phyloP scores from a whole-genome alignment of 2,888 invertebrate species.

The Scaeva pyrastri region DNA sequence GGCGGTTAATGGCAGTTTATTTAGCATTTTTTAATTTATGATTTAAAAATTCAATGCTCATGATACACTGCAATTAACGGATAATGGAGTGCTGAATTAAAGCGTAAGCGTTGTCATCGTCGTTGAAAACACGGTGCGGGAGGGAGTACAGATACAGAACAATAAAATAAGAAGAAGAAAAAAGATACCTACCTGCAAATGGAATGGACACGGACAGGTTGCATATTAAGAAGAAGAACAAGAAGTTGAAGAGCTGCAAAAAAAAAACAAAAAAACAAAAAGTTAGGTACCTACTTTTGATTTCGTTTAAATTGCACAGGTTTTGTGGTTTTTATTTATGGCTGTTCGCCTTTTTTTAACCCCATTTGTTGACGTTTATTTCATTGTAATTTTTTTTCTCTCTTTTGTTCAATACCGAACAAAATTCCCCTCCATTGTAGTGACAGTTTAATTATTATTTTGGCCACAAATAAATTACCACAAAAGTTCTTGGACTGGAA shows the following conservation, averaged over 20 bases:
- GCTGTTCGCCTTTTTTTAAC: conserved; percentile 17
- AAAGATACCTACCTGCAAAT: background rate
- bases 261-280: conserved; percentile 16
- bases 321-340: conserved; percentile 46
- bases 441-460: conserved; percentile 72
- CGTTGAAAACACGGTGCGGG: background rate
- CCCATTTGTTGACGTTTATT: conserved; percentile 16
- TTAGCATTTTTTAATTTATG: conserved; percentile 69
- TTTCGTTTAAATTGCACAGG: conserved; percentile 65
- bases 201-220: conserved; percentile 6
- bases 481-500: conserved; percentile 38
- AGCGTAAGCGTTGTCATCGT: no score
- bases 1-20: conserved; percentile 68
- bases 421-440: conserved; percentile 5
- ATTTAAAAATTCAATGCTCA: conserved; percentile 66
- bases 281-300: conserved; percentile 60
- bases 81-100: conserved; percentile 53
- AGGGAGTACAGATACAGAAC: conserved; percentile 4
- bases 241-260: background rate
- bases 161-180: conserved; percentile 2
- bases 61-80: conserved; percentile 72
- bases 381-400: conserved; percentile 5
- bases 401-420: no score
- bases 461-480: conserved; percentile 45
- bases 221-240: conserved; percentile 17